Evolutionary conservation across 2,113 vertebrate genomes (phyloP).

Genomic region (Microtus montanus): DNA sequence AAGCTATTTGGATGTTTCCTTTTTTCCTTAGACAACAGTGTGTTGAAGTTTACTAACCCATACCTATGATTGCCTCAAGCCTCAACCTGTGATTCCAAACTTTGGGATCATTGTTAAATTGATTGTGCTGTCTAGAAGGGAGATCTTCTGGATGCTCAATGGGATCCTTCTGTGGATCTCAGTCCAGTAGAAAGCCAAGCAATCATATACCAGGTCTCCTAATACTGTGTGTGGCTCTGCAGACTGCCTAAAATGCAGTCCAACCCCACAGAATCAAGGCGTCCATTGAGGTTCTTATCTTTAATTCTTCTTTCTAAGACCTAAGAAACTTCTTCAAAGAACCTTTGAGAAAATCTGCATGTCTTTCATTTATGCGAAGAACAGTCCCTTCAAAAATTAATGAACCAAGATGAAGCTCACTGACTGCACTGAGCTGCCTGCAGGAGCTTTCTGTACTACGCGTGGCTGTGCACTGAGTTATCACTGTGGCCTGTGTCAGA

Average conservation of each 20-base stretch:
- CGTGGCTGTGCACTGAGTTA: constrained; percentile 76
- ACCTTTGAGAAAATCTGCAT: constrained; percentile 45
- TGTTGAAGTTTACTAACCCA: not conserved
- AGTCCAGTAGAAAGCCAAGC: not conserved
- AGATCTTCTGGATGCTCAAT: not conserved
- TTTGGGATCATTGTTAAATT: not conserved
- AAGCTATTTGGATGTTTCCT: not conserved
- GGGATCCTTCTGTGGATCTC: not conserved
- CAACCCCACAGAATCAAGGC: not conserved
- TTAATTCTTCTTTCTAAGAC: constrained; percentile 41
- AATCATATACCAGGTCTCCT: not conserved
- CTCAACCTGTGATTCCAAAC: not conserved
- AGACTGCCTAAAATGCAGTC: not conserved
- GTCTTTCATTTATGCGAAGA: constrained; percentile 53
- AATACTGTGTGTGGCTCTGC: not conserved
- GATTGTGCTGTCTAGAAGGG: not conserved
- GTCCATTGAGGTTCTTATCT: not conserved
- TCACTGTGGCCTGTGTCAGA: constrained; percentile 78
- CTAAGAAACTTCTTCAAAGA: not conserved
- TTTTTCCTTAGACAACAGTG: not conserved
- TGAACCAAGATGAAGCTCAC: constrained; percentile 35
- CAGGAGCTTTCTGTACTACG: constrained; percentile 15
- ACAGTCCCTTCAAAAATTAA: constrained; percentile 58
- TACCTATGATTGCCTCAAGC: not conserved
- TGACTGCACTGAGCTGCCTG: not conserved